Evolutionary conservation across 2,888 invertebrate genomes (phyloP).

Genomic region (Hemithea aestivaria): DNA sequence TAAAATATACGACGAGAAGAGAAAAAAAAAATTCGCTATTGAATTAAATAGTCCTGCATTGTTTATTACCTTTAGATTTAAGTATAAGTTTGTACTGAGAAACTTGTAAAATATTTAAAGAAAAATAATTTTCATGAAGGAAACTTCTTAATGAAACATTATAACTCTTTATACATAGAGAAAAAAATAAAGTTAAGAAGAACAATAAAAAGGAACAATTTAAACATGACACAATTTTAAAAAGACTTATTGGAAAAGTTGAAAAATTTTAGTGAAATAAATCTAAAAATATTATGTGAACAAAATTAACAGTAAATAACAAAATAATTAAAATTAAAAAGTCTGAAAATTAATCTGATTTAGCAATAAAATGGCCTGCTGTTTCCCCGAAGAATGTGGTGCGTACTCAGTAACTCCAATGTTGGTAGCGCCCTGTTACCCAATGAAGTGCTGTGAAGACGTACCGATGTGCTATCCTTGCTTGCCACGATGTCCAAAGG

Average conservation of each 20-base stretch:
- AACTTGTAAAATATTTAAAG: no score
- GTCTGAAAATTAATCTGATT: constrained; percentile 22
- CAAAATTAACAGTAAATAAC: constrained; percentile 22
- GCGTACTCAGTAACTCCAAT: constrained; percentile 51
- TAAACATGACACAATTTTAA: constrained; percentile 1
- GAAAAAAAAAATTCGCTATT: no score
- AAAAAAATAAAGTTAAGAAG: no score
- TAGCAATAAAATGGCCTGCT: constrained; percentile 53
- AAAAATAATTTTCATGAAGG: no score
- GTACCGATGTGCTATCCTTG: constrained; percentile 41
- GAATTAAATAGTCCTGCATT: no score
- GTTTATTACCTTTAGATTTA: no score
- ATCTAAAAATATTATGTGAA: constrained; percentile 33
- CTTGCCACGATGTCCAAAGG: constrained; percentile 47
- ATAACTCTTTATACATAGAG: no score
- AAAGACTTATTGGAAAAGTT: constrained; percentile 12
- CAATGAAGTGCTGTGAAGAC: constrained; percentile 41
- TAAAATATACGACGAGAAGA: no score
- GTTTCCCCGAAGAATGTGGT: constrained; percentile 43
- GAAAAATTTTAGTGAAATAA: constrained; percentile 7
- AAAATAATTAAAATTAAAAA: constrained; percentile 32
- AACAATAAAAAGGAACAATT: constrained; percentile 1
- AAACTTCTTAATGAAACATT: no score
- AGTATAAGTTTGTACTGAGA: no score
- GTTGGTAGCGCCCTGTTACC: constrained; percentile 36